Evolutionary conservation across 64 coral and sea anemone species (phyloP).

Genomic region (Dendronephthya gigantea): DNA sequence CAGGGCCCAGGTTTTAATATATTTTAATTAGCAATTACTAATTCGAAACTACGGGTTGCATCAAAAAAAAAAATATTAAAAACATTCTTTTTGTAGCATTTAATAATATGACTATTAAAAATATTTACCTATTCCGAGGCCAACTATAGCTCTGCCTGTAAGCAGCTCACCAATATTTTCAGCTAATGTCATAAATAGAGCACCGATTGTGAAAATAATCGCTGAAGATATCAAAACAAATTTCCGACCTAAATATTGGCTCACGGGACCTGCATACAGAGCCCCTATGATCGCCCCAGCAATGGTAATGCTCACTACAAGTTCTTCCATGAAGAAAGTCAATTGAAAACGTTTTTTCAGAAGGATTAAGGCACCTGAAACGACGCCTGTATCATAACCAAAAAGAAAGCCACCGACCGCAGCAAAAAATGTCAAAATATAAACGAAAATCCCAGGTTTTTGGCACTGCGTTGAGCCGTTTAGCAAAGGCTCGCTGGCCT

Average conservation of each 20-base stretch:
- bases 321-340: slow-evolving; percentile 61
- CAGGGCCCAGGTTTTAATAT: no score
- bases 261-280: slow-evolving; percentile 51
- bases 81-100: no score
- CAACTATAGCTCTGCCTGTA: slow-evolving; percentile 57
- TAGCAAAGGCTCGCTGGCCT: neutral
- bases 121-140: slow-evolving; percentile 72
- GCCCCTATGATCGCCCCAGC: slow-evolving; percentile 62
- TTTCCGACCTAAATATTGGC: slow-evolving; percentile 54
- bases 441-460: slow-evolving; percentile 44
- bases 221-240: slow-evolving; percentile 52
- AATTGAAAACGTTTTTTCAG: slow-evolving; percentile 58
- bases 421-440: slow-evolving; percentile 63
- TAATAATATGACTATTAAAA: no score
- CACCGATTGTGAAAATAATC: slow-evolving; percentile 59
- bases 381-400: slow-evolving; percentile 89
- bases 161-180: slow-evolving; percentile 40
- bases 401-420: slow-evolving; percentile 86
- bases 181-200: slow-evolving; percentile 58
- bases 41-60: no score
- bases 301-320: slow-evolving; percentile 73
- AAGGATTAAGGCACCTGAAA: slow-evolving; percentile 79
- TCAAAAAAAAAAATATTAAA: neutral
- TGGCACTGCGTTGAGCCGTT: neutral
- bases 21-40: no score